Percentiles rank a stretch among this genome's conserved stretches.
These are phyloP conservation scores for Blera fallax DNA, from an alignment of 2,888 invertebrate species.

Conservation along the genomic window DNA sequence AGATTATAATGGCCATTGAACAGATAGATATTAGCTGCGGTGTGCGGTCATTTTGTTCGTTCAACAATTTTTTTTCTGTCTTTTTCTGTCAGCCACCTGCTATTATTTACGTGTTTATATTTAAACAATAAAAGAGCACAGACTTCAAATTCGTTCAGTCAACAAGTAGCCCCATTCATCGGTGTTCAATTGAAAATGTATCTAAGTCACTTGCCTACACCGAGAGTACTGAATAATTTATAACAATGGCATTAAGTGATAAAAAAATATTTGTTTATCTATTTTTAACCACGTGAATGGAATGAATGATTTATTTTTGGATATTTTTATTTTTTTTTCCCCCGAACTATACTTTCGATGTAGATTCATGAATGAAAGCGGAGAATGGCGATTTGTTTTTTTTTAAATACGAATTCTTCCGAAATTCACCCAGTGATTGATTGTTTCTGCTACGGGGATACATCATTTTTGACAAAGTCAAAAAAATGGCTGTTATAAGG, in stretches of 20 bases:
- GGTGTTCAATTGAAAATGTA: conserved; percentile 1
- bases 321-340: background rate
- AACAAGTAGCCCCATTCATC: conserved; percentile 4
- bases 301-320: background rate
- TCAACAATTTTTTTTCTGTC: background rate
- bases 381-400: background rate
- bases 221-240: conserved; percentile 12
- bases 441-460: background rate
- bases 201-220: conserved; percentile 5
- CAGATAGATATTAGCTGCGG: conserved; percentile 8
- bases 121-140: background rate
- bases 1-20: conserved; percentile 15
- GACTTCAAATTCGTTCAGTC: background rate
- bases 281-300: background rate
- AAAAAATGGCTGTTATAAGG: background rate
- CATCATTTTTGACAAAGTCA: background rate
- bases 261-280: conserved; percentile 1
- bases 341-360: background rate
- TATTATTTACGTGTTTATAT: conserved; percentile 11
- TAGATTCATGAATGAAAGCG: background rate
- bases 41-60: conserved; percentile 7
- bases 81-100: background rate
- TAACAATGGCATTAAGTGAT: conserved; percentile 14
- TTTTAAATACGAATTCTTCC: background rate
- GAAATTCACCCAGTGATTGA: background rate